phyloP scores from a whole-genome alignment of 1,140 invertebrate species.

The Meteorus sp. region DNA sequence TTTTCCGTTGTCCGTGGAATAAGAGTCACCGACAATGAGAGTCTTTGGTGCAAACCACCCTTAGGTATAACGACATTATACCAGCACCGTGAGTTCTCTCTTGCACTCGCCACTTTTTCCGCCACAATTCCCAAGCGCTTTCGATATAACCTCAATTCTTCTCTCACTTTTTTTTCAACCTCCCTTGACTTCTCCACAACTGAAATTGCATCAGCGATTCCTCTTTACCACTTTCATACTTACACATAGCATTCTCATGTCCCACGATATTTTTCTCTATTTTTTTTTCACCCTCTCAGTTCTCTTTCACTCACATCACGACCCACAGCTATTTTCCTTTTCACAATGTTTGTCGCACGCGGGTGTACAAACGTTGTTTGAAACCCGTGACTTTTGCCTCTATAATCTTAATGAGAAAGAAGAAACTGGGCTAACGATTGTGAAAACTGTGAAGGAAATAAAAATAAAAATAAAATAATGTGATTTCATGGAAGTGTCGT shows the following conservation, averaged over 20 bases:
- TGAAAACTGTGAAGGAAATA: no score
- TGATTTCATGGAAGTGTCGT: background rate
- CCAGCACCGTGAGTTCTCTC: background rate
- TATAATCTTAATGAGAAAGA: slow-evolving; percentile 23
- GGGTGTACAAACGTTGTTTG: background rate
- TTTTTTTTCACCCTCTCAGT: background rate
- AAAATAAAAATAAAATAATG: slow-evolving; percentile 16
- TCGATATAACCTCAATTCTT: no score
- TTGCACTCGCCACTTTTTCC: background rate
- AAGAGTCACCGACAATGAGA: slow-evolving; percentile 17
- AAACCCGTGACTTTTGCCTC: background rate
- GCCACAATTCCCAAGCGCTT: no score
- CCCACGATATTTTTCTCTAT: no score
- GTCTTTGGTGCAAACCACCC: slow-evolving; percentile 9
- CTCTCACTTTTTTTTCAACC: no score
- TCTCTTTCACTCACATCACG: background rate
- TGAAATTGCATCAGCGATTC: no score
- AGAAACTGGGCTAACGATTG: slow-evolving; percentile 1
- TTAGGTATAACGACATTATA: slow-evolving; percentile 11
- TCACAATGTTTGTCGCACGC: no score
- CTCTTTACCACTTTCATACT: no score
- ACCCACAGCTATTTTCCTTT: background rate
- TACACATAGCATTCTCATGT: no score
- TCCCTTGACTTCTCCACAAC: no score
- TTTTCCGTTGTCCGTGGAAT: slow-evolving; percentile 23